Conservation (phyloP, 1,140 invertebrate species). For the Lepidotrigona ventralis region DNA sequence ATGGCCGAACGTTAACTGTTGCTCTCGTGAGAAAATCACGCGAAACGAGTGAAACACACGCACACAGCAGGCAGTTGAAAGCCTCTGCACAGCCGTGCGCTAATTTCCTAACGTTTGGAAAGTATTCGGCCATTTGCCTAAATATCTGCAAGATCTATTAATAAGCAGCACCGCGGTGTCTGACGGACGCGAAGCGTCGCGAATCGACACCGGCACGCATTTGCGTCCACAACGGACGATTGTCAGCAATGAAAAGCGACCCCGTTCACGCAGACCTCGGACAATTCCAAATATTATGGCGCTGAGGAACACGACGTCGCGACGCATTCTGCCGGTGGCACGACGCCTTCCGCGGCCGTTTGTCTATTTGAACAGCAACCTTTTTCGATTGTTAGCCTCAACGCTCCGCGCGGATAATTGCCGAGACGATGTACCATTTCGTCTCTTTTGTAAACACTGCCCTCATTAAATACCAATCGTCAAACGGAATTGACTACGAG, state of each 20-base stretch:
- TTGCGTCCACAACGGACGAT: constrained; percentile 32
- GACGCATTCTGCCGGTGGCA: constrained; percentile 23
- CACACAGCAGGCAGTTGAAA: no score
- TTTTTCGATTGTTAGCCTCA: constrained; percentile 11
- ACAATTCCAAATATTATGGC: constrained; percentile 51
- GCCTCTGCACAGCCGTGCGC: no score
- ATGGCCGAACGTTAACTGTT: no score
- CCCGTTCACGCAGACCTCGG: constrained; percentile 37
- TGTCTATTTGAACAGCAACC: constrained; percentile 42
- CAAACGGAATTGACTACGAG: no score
- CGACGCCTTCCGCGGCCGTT: constrained; percentile 38
- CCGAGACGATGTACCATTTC: background rate
- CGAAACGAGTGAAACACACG: background rate
- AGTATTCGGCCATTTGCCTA: background rate
- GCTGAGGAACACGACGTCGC: constrained; percentile 34
- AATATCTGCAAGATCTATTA: background rate
- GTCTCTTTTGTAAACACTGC: background rate
- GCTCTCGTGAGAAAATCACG: background rate
- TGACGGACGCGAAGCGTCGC: background rate
- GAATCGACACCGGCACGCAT: constrained; percentile 24
- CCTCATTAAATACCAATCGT: background rate
- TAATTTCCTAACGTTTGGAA: background rate
- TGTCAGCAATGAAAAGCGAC: constrained; percentile 18
- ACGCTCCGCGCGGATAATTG: background rate
- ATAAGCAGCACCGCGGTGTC: constrained; percentile 20